phyloP scores from a whole-genome alignment of 2,113 vertebrate species.

The Plecturocebus donacophilus region DNA sequence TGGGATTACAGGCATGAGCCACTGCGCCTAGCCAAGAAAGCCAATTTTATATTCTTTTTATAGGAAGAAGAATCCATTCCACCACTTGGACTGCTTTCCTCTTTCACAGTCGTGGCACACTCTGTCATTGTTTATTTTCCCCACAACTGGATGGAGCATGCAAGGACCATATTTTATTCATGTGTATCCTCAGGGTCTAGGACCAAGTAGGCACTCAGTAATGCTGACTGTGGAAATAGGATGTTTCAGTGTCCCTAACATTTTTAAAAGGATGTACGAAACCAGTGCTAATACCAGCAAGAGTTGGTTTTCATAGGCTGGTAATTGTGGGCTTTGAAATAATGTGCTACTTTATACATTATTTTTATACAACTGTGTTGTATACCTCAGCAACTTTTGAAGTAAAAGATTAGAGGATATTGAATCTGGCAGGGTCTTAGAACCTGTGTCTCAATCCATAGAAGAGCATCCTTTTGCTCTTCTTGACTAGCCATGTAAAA shows the following conservation, averaged over 20 bases:
- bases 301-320: slow-evolving; percentile 15
- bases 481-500: neutral
- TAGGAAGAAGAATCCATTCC: neutral
- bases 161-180: slow-evolving; percentile 20
- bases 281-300: neutral
- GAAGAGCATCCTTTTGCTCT: neutral
- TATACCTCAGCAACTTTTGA: slow-evolving; percentile 1
- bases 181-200: neutral
- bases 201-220: neutral
- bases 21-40: neutral
- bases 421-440: neutral
- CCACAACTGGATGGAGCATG: neutral
- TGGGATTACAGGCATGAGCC: no score
- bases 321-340: slow-evolving; percentile 24
- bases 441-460: neutral
- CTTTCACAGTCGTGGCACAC: neutral
- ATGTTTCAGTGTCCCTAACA: neutral
- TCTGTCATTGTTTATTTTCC: neutral
- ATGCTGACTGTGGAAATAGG: neutral
- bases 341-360: slow-evolving; percentile 23
- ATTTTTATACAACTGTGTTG: slow-evolving; percentile 12
- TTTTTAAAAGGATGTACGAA: neutral
- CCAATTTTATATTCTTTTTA: neutral
- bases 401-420: neutral
- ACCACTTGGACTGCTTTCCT: neutral